phyloP scores from a whole-genome alignment of 2,888 invertebrate genomes.

The Ennomos erosarius region DNA sequence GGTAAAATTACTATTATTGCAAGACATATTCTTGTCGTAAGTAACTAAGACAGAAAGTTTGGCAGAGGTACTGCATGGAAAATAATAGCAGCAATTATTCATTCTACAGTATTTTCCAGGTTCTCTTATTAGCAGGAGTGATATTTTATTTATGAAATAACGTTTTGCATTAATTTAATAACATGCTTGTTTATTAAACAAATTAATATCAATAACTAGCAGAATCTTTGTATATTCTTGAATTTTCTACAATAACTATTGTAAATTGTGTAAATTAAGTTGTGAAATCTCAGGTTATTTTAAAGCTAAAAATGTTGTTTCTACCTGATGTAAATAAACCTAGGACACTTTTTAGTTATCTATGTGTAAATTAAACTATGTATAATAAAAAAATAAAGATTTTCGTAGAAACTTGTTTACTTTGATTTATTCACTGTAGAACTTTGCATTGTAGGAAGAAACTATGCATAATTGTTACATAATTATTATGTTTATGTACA shows the following conservation, averaged over 20 bases:
- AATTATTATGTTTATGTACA: slow-evolving; percentile 27
- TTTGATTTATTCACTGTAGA: slow-evolving; percentile 43
- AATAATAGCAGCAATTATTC: no score
- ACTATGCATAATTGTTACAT: slow-evolving; percentile 23
- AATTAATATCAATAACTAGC: not conserved
- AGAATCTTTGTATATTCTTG: slow-evolving; percentile 2
- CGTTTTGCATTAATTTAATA: slow-evolving; percentile 1
- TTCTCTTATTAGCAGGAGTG: not conserved
- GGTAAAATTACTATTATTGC: no score
- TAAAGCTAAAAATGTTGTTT: slow-evolving; percentile 56
- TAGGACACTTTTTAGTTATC: slow-evolving; percentile 58
- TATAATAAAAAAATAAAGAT: slow-evolving; percentile 79
- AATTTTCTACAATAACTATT: slow-evolving; percentile 4
- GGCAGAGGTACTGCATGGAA: no score
- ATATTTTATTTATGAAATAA: slow-evolving; percentile 9
- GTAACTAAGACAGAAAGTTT: no score
- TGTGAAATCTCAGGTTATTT: slow-evolving; percentile 62
- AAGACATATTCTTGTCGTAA: no score
- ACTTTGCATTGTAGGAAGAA: slow-evolving; percentile 25
- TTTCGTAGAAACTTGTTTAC: slow-evolving; percentile 74
- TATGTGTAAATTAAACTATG: slow-evolving; percentile 73
- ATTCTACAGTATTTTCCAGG: slow-evolving; percentile 6
- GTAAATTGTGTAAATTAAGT: slow-evolving; percentile 40
- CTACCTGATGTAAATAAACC: slow-evolving; percentile 70
- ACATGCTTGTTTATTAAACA: slow-evolving; percentile 7